Evolutionary conservation across 2,797 vertebrate genomes (phyloP), one percentile per base, ranked within the genome.

Genomic region (Coranthus polyacanthus): DNA sequence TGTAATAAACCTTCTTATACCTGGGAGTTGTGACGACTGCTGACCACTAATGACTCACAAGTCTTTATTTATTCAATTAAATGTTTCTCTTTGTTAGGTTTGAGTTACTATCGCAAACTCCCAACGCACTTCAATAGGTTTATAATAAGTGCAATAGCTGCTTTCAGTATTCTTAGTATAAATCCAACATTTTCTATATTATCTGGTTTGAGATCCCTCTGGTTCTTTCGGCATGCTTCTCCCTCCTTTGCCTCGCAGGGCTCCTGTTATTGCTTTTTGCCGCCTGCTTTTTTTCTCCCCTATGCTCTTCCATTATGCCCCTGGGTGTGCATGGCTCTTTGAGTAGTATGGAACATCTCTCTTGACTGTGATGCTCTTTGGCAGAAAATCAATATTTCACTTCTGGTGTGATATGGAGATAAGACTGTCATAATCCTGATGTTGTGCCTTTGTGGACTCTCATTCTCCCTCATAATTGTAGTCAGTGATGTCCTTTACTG

Each of bases 341-440:
- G 44, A 66, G 73, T 58, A 61, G 41, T 50, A n/a, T 78, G 93
- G 85, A 81, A 71, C 83, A 81, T 93, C 88, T 69, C 93, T 92
- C 91, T 87, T 95, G 91, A 95, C 91, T 90, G 84, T 94, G 93
- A 97, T 96, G 90, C 85, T 87, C 75, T 92, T 90, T 96, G 96
- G 94, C 96, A 96, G 96, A 78, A 96, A 97, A 98, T 99, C 96
- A 93, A 96, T 99, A 95, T 79, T 87, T 94, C 92, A 94, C 86
- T 94, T 93, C 86, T 88, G 94, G 92, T 81, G 86, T 86, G 93
- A 95, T 96, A 94, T 95, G 92, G 92, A 84, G 90, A 92, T 93
- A 92, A 93, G 90, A 93, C 94, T 90, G 92, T 94, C 87, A 86
- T 95, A 95, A 96, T 96, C 93, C 88, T 87, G 67, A 86, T 94